Conservation (phyloP, 1,140 invertebrate species). For the Chionoecetes opilio region DNA sequence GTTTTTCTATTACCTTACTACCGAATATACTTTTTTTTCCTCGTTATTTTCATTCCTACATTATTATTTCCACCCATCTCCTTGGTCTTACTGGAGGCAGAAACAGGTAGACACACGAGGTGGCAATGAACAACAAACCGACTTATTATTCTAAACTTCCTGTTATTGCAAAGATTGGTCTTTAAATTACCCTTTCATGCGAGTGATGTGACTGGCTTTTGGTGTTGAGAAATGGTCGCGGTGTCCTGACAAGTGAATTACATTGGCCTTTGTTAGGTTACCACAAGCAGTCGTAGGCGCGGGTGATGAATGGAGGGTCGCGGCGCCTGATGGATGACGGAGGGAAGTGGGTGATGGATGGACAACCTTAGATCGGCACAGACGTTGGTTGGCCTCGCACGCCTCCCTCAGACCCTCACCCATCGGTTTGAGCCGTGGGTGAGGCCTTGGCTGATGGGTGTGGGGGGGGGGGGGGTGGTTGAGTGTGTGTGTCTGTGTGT, state of each 20-base stretch:
- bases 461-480: no score
- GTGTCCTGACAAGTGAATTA: constrained; percentile 62
- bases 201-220: not conserved
- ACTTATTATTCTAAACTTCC: not conserved
- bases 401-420: no score
- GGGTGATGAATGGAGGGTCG: constrained; percentile 37
- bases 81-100: no score
- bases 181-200: not conserved
- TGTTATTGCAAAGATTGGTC: not conserved
- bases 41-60: no score
- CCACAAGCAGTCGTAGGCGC: constrained; percentile 11
- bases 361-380: not conserved
- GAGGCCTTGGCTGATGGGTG: no score
- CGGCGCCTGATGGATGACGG: constrained; percentile 37
- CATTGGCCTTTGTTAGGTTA: constrained; percentile 61
- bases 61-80: no score
- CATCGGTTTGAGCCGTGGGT: no score
- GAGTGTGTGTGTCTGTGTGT: not conserved
- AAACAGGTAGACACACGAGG: not conserved
- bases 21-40: no score
- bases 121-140: not conserved
- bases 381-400: not conserved
- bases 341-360: constrained; percentile 48
- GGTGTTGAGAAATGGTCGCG: constrained; percentile 38
- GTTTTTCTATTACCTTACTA: no score